phyloP scores from a whole-genome alignment of 2,888 invertebrate species.

The Aphodius granarius region DNA sequence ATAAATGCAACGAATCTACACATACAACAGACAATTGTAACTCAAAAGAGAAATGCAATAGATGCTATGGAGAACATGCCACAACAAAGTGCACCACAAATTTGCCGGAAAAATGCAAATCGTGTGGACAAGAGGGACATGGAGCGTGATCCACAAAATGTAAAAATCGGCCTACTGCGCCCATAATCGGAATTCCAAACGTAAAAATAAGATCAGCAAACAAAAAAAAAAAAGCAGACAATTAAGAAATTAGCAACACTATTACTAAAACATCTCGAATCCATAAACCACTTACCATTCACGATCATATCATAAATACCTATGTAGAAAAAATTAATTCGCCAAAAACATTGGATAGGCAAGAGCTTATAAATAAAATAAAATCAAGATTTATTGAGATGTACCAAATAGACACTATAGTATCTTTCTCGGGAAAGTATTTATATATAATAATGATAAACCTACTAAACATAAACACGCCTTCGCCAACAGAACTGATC shows the following conservation, averaged over 20 bases:
- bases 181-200: slow-evolving; percentile 18
- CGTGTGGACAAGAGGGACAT: background rate
- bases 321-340: no score
- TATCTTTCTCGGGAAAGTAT: slow-evolving; percentile 10
- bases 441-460: slow-evolving; percentile 16
- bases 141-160: slow-evolving; percentile 18
- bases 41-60: background rate
- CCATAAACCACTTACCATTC: slow-evolving; percentile 11
- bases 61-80: background rate
- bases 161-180: slow-evolving; percentile 9
- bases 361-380: slow-evolving; percentile 9
- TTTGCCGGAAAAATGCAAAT: background rate
- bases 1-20: background rate
- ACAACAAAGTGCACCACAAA: background rate
- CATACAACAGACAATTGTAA: background rate
- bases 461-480: background rate
- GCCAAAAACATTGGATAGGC: slow-evolving; percentile 2
- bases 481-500: background rate
- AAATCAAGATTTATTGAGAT: slow-evolving; percentile 8
- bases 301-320: slow-evolving; percentile 20
- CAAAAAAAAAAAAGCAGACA: no score
- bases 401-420: background rate
- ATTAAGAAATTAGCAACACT: no score
- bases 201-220: slow-evolving; percentile 6
- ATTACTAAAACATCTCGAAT: background rate